Evolutionary conservation across 2,888 invertebrate genomes (phyloP).

Genomic region (Philereme transversata): DNA sequence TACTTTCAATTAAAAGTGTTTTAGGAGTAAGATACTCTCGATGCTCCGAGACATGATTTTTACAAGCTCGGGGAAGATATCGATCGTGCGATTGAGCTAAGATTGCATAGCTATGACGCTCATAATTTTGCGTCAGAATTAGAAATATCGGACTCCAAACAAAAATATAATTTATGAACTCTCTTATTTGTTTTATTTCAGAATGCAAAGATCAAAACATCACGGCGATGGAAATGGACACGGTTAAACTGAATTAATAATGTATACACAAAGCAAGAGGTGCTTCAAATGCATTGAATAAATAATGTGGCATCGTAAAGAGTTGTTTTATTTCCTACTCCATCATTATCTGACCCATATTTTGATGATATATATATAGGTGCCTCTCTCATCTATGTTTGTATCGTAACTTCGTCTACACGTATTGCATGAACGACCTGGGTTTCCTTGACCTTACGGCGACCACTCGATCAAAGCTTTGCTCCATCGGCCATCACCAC

Average conservation of each 20-base stretch:
- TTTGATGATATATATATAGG: slow-evolving; percentile 4
- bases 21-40: background rate
- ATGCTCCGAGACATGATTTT: no score
- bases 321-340: slow-evolving; percentile 33
- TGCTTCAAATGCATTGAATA: slow-evolving; percentile 36
- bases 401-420: background rate
- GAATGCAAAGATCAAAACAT: slow-evolving; percentile 30
- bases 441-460: no score
- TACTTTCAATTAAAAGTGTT: background rate
- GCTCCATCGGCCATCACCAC: no score
- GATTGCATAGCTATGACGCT: no score
- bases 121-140: no score
- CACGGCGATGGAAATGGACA: slow-evolving; percentile 32
- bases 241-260: slow-evolving; percentile 32
- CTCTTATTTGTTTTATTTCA: slow-evolving; percentile 17
- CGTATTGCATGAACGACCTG: no score
- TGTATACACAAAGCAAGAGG: slow-evolving; percentile 38
- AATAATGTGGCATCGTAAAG: slow-evolving; percentile 35
- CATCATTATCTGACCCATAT: slow-evolving; percentile 7
- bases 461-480: no score
- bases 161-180: no score
- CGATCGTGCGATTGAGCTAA: no score
- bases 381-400: background rate
- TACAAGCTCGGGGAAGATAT: no score
- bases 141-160: no score